Evolutionary conservation across 2,888 invertebrate species (phyloP).

Genomic region (Lycophotia porphyrea): DNA sequence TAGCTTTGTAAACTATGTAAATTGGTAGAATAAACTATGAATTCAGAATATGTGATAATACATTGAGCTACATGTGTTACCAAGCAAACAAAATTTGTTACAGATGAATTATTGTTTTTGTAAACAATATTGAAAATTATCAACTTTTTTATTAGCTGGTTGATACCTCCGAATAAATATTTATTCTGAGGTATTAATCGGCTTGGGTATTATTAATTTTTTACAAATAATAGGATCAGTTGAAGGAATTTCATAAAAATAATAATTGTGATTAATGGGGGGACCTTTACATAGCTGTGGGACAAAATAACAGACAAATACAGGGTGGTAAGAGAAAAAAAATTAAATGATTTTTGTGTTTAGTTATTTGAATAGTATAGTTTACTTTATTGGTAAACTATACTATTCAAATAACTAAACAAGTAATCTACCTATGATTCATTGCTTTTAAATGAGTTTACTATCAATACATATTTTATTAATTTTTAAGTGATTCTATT

Average conservation of each 20-base stretch:
- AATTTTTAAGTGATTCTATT: background rate
- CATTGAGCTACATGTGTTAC: background rate
- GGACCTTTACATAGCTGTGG: no score
- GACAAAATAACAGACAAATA: no score
- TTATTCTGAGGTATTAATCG: no score
- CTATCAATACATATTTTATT: background rate
- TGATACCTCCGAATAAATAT: background rate
- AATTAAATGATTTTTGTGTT: no score
- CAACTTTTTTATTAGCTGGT: background rate
- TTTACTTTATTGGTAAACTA: no score
- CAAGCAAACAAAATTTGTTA: conserved; percentile 3
- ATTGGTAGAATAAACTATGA: conserved; percentile 20
- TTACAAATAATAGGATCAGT: background rate
- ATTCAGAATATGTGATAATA: conserved; percentile 29
- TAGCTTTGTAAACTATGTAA: background rate
- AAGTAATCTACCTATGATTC: background rate
- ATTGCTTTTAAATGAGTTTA: background rate
- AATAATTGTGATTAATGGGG: background rate
- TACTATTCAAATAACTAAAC: background rate
- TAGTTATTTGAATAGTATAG: no score
- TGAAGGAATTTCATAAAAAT: background rate
- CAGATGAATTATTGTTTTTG: background rate
- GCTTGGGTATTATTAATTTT: background rate
- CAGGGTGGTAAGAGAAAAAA: no score
- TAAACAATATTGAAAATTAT: background rate